Evolutionary conservation across 1,140 invertebrate genomes (phyloP).

Genomic region (Anoplophora glabripennis): DNA sequence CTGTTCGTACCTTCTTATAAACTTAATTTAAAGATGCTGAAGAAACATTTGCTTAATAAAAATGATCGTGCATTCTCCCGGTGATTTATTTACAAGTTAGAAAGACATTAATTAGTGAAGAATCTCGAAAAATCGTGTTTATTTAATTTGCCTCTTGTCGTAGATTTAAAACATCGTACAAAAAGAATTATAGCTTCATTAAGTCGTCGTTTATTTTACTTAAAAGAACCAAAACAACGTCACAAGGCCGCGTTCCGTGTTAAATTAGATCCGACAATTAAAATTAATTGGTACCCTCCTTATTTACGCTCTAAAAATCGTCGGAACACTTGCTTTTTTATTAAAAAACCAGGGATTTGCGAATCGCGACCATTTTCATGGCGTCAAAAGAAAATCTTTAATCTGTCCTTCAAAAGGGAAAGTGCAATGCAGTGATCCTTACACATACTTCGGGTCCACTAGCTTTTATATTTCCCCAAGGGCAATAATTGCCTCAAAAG

Average conservation of each 20-base stretch:
- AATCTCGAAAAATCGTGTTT: conserved; percentile 22
- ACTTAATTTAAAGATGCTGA: too few relatives aligned
- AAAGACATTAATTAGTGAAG: conserved; percentile 6
- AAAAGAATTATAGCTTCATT: conserved; percentile 32
- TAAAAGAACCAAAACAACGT: conserved; percentile 11
- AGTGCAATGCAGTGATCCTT: background rate
- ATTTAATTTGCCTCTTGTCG: conserved; percentile 22
- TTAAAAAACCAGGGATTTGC: too few relatives aligned
- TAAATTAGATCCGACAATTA: conserved; percentile 27
- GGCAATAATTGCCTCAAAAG: conserved; percentile 17
- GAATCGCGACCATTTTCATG: too few relatives aligned
- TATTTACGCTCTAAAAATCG: too few relatives aligned
- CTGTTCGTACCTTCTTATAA: too few relatives aligned
- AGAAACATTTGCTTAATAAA: too few relatives aligned
- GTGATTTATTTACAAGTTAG: background rate
- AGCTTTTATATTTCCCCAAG: conserved; percentile 14
- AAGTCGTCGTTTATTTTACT: conserved; percentile 24
- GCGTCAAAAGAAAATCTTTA: too few relatives aligned
- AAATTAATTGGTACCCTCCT: conserved; percentile 22
- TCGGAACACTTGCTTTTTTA: too few relatives aligned
- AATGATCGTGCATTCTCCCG: background rate
- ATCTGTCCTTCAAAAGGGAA: too few relatives aligned
- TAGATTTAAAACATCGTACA: conserved; percentile 9
- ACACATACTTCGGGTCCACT: conserved; percentile 1
- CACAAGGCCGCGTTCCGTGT: background rate